phyloP scores from a whole-genome alignment of 2,888 invertebrate genomes.

The Ornithoptera alexandrae region DNA sequence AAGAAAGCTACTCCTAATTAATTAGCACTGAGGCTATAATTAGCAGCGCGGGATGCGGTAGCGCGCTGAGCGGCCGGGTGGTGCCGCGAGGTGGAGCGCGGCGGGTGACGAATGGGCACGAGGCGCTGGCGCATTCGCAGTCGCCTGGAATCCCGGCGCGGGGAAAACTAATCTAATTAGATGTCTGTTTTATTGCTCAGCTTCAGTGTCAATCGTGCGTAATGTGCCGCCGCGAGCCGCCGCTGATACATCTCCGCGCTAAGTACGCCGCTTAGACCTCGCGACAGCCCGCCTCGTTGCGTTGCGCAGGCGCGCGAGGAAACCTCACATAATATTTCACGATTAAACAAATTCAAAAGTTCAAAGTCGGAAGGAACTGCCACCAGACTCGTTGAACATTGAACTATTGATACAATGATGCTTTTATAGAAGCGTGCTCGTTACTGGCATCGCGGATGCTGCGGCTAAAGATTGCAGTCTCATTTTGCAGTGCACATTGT shows the following conservation, averaged over 20 bases:
- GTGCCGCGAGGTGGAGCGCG: slow-evolving; percentile 46
- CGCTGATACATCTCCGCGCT: background rate
- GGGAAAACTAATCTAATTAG: slow-evolving; percentile 66
- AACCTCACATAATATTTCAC: too few species aligned
- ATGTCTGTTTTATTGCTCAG: slow-evolving; percentile 59
- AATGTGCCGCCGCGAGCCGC: slow-evolving; percentile 29
- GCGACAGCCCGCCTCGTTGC: too few species aligned
- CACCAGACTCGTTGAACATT: too few species aligned
- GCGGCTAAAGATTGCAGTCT: background rate
- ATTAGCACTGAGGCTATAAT: slow-evolving; percentile 66
- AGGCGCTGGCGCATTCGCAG: slow-evolving; percentile 60
- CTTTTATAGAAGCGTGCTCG: background rate
- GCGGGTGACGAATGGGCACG: slow-evolving; percentile 75
- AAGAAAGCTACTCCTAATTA: slow-evolving; percentile 54
- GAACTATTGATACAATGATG: background rate
- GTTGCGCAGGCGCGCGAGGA: too few species aligned
- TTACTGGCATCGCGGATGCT: background rate
- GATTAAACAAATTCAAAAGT: too few species aligned
- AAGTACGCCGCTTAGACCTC: too few species aligned
- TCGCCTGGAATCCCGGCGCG: slow-evolving; percentile 48
- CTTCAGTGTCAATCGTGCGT: slow-evolving; percentile 42
- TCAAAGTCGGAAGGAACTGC: too few species aligned
- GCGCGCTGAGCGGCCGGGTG: slow-evolving; percentile 53
- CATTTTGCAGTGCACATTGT: background rate
- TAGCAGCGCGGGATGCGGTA: slow-evolving; percentile 45